These are phyloP conservation scores for Dinoponera quadriceps DNA, from an alignment of 1,140 invertebrate genomes.

Conservation along the genomic window DNA sequence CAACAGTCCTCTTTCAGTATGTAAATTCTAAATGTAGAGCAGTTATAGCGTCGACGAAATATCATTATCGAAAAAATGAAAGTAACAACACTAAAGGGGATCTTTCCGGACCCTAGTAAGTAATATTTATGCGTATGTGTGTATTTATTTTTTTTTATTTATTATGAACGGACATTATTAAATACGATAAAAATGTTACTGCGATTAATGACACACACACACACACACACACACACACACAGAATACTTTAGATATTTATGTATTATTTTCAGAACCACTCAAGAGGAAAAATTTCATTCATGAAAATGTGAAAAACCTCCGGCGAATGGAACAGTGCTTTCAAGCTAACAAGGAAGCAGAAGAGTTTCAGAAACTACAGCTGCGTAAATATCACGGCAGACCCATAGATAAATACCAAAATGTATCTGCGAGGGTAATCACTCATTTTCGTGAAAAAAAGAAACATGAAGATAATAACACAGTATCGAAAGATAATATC, in stretches of 20 bases:
- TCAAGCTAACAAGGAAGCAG: slow-evolving; percentile 71
- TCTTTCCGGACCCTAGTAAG: slow-evolving; percentile 82
- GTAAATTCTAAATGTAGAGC: slow-evolving; percentile 32
- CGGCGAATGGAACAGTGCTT: slow-evolving; percentile 79
- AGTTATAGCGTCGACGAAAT: neutral
- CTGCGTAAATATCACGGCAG: slow-evolving; percentile 62
- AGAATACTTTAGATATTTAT: slow-evolving; percentile 8
- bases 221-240: no score
- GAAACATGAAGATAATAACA: slow-evolving; percentile 8
- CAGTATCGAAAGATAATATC: neutral
- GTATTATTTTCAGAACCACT: slow-evolving; percentile 76
- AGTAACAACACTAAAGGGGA: slow-evolving; percentile 80
- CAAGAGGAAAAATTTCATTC: slow-evolving; percentile 83
- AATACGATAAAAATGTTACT: neutral
- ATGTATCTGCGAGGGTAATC: slow-evolving; percentile 67
- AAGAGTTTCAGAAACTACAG: slow-evolving; percentile 70
- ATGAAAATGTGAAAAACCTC: slow-evolving; percentile 83
- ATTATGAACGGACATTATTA: no score
- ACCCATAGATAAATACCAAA: slow-evolving; percentile 66
- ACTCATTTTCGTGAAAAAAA: slow-evolving; percentile 62
- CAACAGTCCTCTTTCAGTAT: slow-evolving; percentile 24
- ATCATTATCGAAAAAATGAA: slow-evolving; percentile 44
- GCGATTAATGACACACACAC: neutral
- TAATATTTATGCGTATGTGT: slow-evolving; percentile 35
- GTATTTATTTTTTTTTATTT: neutral